Conservation (phyloP, 1,140 invertebrate species). For the Calycopis cecrops region DNA sequence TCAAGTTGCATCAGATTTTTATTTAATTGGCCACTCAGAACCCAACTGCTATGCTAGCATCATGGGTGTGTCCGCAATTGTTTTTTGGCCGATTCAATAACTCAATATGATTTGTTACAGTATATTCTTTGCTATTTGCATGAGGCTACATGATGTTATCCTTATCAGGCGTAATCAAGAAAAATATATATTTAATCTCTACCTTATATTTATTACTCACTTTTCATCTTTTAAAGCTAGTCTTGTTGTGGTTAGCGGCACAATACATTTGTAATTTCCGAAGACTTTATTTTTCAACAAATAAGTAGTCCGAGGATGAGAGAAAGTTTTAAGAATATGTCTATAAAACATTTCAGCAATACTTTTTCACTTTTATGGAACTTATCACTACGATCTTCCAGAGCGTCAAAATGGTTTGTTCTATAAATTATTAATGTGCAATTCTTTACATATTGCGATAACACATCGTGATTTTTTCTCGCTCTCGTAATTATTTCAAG, state of each 20-base stretch:
- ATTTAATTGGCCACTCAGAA: too few species aligned
- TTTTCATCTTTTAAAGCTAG: slow-evolving; percentile 51
- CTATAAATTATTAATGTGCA: neutral
- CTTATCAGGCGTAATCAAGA: too few species aligned
- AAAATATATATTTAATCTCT: too few species aligned
- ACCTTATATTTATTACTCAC: slow-evolving; percentile 37
- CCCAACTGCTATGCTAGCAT: too few species aligned
- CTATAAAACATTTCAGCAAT: slow-evolving; percentile 45
- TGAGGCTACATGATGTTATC: too few species aligned
- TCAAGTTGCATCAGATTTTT: too few species aligned
- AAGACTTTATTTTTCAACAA: slow-evolving; percentile 48
- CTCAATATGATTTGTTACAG: too few species aligned
- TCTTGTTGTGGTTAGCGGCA: slow-evolving; percentile 49
- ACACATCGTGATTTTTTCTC: neutral
- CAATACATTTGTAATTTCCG: slow-evolving; percentile 43
- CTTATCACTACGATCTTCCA: slow-evolving; percentile 4
- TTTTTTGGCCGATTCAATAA: too few species aligned
- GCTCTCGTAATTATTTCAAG: too few species aligned
- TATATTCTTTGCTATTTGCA: too few species aligned
- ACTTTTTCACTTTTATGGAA: slow-evolving; percentile 8
- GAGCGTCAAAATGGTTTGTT: neutral
- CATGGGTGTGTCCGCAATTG: too few species aligned
- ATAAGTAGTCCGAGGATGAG: slow-evolving; percentile 31
- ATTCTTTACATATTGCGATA: neutral
- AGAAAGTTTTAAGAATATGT: slow-evolving; percentile 43